These are phyloP conservation scores for Hydropsyche tenuis DNA, from an alignment of 1,140 invertebrate genomes.

Conservation along the genomic window DNA sequence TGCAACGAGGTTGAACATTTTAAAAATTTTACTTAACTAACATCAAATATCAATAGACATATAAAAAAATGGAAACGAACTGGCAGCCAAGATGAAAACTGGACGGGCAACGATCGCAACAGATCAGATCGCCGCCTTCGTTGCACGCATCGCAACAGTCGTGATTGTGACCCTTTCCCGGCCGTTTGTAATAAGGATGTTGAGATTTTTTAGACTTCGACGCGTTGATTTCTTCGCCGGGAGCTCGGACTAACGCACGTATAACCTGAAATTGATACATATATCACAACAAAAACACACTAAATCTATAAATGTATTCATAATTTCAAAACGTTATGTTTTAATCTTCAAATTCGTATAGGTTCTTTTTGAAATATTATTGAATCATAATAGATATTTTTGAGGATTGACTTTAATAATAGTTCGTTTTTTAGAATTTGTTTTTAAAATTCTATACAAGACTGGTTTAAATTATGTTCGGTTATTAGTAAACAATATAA, in stretches of 20 bases:
- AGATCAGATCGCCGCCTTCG: constrained; percentile 94
- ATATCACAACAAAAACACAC: background rate
- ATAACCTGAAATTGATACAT: constrained; percentile 74
- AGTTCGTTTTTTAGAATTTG: too few species aligned
- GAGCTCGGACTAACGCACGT: constrained; percentile 84
- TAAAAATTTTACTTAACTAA: constrained; percentile 32
- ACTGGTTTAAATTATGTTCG: too few species aligned
- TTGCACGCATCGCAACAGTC: constrained; percentile 91
- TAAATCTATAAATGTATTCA: background rate
- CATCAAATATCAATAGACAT: background rate
- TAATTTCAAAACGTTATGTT: too few species aligned
- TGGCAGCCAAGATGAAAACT: constrained; percentile 95
- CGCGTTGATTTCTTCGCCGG: constrained; percentile 73
- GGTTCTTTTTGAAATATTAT: too few species aligned
- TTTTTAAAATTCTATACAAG: too few species aligned
- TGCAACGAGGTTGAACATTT: constrained; percentile 61
- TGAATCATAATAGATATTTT: too few species aligned
- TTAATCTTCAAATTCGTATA: too few species aligned
- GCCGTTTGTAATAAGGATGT: constrained; percentile 84
- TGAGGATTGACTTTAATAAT: too few species aligned
- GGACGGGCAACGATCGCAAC: constrained; percentile 93
- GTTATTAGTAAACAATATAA: too few species aligned
- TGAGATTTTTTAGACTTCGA: constrained; percentile 72
- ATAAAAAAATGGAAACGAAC: constrained; percentile 65
- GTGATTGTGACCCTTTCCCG: constrained; percentile 89